Evolutionary conservation across 2,888 invertebrate species (phyloP), one percentile per base, ranked within the genome.

Genomic region (Phaonia tiefii): DNA sequence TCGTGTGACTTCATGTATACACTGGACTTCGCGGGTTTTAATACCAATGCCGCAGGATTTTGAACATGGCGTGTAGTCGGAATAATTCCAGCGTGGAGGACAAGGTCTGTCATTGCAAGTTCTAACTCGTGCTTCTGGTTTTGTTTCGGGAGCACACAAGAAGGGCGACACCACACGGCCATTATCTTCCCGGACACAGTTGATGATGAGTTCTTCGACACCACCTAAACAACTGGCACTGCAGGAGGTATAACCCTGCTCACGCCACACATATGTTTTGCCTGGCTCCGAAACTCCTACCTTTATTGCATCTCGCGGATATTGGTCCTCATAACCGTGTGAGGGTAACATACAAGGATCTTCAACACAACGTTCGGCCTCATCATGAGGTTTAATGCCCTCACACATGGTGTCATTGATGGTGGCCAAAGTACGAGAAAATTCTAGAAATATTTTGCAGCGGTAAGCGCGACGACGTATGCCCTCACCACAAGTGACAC

Each of bases 41-140:
- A 96, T 95, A 0, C 99, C 99, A 84, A 98, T 96, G 37, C 99
- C 99, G 88, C 99, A 99, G 1, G 96, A 95, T 89, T 96, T 97
- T 20, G 97, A 96, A 91, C 99, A 99, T 20, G 95, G 94, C 0
- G 96, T 95, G 88, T 96, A 98, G 72, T 97, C 96, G 0, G 97
- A 96, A 85, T 95, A 95, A 88, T 97, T 97, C 98, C 98, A 98
- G 85, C 97, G 93, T 0, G 98, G 98, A 1, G 98, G 98, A 88
- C 99, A 99, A 0, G 98, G 97, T 81, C 97, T 95, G 87, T 98
- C 98, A 89, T 99, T 99, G 92, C 98, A 98, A 0, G 96, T 96
- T 86, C 96, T 92, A 39, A 97, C 96, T 80, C 97, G 92, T 65
- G 96, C 96, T 89, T 98, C 97, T 0, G 98, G 98, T 88, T 97